Conservation (phyloP, 2,797 vertebrate species). For the Ctenopoma kingsleyae region DNA sequence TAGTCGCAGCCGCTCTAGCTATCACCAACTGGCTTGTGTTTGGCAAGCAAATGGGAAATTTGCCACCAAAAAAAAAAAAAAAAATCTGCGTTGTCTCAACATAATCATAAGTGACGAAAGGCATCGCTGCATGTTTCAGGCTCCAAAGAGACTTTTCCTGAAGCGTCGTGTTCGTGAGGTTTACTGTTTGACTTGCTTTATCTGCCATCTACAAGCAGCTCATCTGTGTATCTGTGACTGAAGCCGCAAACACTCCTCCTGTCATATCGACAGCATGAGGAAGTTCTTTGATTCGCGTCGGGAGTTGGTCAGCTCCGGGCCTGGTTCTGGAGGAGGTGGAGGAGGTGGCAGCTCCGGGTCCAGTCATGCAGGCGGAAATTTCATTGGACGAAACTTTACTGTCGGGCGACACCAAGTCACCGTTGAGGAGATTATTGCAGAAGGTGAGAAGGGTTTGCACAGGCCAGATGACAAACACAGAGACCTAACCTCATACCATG, state of each 20-base stretch:
- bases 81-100: constrained; percentile 53
- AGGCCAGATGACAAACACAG: constrained; percentile 19
- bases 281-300: constrained; percentile 99
- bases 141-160: constrained; percentile 41
- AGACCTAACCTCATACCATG: constrained; percentile 31
- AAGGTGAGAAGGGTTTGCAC: constrained; percentile 86
- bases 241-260: constrained; percentile 28
- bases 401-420: constrained; percentile 96
- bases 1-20: constrained; percentile 52
- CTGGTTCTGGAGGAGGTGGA: constrained; percentile 88
- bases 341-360: constrained; percentile 81
- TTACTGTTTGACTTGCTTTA: constrained; percentile 26
- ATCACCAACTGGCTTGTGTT: constrained; percentile 57
- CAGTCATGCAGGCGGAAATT: constrained; percentile 91
- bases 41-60: constrained; percentile 67
- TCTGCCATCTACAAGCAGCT: constrained; percentile 20
- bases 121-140: constrained; percentile 43
- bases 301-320: constrained; percentile 94
- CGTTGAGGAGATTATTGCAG: constrained; percentile 96
- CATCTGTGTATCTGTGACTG: constrained; percentile 1
- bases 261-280: constrained; percentile 87
- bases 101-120: constrained; percentile 48
- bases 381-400: constrained; percentile 93
- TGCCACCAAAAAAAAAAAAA: constrained; percentile 25
- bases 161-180: constrained; percentile 12